Percentiles rank a stretch among this genome's conserved stretches.
These are phyloP conservation scores for Anorthoa munda DNA, from an alignment of 2,888 invertebrate genomes.

Conservation along the genomic window DNA sequence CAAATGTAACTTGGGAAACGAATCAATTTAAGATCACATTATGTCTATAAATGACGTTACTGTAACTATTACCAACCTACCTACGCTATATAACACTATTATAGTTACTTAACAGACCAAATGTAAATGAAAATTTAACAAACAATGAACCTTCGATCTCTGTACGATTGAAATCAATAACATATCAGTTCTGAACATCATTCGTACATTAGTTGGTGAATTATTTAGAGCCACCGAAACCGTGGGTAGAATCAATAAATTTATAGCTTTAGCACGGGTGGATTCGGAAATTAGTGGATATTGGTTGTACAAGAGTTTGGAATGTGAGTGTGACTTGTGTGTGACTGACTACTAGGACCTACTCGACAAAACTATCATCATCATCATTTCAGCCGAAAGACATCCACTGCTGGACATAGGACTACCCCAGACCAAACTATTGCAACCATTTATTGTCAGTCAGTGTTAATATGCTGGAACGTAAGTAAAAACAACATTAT, in stretches of 20 bases:
- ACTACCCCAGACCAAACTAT: too few relatives aligned
- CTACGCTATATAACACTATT: background rate
- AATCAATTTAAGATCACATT: background rate
- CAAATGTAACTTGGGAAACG: background rate
- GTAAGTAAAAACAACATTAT: background rate
- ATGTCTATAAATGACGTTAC: background rate
- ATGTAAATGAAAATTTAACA: conserved; percentile 44
- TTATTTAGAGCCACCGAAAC: conserved; percentile 58
- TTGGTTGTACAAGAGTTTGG: conserved; percentile 26
- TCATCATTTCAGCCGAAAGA: too few relatives aligned
- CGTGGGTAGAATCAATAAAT: conserved; percentile 60
- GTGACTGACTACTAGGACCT: too few relatives aligned
- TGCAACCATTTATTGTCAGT: background rate
- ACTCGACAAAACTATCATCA: too few relatives aligned
- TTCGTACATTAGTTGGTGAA: conserved; percentile 58
- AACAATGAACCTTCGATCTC: conserved; percentile 45
- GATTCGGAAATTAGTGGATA: conserved; percentile 43
- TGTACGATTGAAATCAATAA: conserved; percentile 59
- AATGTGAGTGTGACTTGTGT: conserved; percentile 18
- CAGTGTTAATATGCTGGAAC: background rate
- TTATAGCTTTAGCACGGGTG: conserved; percentile 43
- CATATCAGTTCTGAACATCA: conserved; percentile 43
- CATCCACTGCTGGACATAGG: too few relatives aligned
- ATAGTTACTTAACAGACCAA: conserved; percentile 20
- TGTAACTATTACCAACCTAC: background rate